Evolutionary conservation across 1,140 invertebrate genomes (phyloP).

Genomic region (Meloidogyne floridensis): DNA sequence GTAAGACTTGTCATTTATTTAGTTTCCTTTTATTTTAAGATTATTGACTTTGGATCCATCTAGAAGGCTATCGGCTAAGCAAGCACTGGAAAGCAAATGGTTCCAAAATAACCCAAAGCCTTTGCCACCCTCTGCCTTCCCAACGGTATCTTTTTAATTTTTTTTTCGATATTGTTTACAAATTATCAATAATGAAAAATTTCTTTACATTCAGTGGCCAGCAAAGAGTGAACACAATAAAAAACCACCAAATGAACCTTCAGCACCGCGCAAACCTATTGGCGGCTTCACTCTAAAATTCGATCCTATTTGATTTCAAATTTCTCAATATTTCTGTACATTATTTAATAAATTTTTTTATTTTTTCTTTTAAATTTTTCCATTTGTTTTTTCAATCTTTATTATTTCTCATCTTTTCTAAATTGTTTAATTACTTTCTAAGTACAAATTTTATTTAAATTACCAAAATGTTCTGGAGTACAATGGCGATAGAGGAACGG

Average conservation of each 20-base stretch:
- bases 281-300: constrained; percentile 38
- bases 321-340: too few species aligned
- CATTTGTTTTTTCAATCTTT: too few species aligned
- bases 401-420: too few species aligned
- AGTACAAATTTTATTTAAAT: constrained; percentile 10
- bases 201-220: constrained; percentile 18
- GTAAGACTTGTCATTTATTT: constrained; percentile 5
- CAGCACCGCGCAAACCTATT: neutral
- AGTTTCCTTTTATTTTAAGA: constrained; percentile 3
- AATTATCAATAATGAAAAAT: neutral
- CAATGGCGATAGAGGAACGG: constrained; percentile 33
- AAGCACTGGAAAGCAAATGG: constrained; percentile 82
- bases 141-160: constrained; percentile 71
- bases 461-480: constrained; percentile 37
- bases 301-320: neutral
- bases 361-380: too few species aligned
- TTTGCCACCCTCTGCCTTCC: constrained; percentile 96
- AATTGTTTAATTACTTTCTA: neutral
- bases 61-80: constrained; percentile 80
- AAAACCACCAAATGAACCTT: constrained; percentile 1
- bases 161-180: neutral
- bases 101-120: constrained; percentile 87
- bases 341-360: too few species aligned
- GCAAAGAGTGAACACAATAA: constrained; percentile 37
- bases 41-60: constrained; percentile 30